Evolutionary conservation across 2,797 vertebrate species (phyloP), one percentile per base, ranked within the genome.

Genomic region (Eupleurogrammus muticus): DNA sequence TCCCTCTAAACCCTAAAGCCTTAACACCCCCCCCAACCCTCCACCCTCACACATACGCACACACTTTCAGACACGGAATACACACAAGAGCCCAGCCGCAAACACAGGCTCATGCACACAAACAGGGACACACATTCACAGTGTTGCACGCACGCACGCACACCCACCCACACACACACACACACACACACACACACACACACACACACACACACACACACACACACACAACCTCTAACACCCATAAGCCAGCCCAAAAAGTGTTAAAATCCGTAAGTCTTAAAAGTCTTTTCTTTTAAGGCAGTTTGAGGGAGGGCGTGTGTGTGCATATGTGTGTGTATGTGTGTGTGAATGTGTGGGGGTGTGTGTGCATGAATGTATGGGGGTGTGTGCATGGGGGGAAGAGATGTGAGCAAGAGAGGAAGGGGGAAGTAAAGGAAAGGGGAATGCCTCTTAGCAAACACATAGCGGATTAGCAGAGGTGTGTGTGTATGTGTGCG

Each of bases 1-100:
- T 87, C 87, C 86, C 58, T 81, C 82, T 85, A 88, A 90, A 90
- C 79, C 88, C 86, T 77, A 72, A 87, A 90, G 90, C 86, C 63
- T 75, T 68, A 67, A 73, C 75, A 77, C 76, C 59, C 69, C 48
- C 62, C 10, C 19, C 11, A 34, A 1, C 58, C 9, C 21, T 55
- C 20, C 73, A 50, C 40, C 36, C 59, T 62, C 59, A 72, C 47
- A 74, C 58, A 66, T 47, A 79, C 63, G 46, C 65, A 70, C 66
- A 67, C 38, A 53, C 57, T 63, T 56, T 38, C 50, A 66, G 23
- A 75, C 74, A 71, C 53, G 40, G 14, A 60, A 73, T 48, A 17
- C 67, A 77, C 63, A 72, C 54, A 63, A 21, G 28, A 51, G 34
- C n/a, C 46, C 28, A 32, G 56, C 58, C 51, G 60, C 72, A 77